phyloP scores from a whole-genome alignment of 1,140 invertebrate genomes.

The Ooceraea biroi region DNA sequence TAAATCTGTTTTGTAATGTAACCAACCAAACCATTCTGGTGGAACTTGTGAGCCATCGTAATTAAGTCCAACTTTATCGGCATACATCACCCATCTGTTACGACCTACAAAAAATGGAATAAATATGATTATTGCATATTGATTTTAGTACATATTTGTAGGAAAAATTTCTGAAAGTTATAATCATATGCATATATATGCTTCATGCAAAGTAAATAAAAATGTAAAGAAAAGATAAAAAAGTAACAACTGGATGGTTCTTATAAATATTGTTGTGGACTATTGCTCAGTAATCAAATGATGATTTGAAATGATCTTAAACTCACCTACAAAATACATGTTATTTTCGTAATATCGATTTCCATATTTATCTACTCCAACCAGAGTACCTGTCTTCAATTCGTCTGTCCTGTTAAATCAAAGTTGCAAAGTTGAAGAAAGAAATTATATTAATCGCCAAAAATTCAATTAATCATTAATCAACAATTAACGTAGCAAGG shows the following conservation, averaged over 20 bases:
- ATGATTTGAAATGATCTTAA: background rate
- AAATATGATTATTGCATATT: background rate
- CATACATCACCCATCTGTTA: conserved; percentile 98
- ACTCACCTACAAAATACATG: conserved; percentile 92
- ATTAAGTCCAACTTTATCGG: conserved; percentile 91
- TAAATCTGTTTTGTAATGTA: conserved; percentile 92
- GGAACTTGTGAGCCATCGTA: conserved; percentile 98
- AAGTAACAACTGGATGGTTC: background rate
- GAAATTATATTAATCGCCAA: conserved; percentile 35
- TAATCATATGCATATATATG: background rate
- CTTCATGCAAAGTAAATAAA: background rate
- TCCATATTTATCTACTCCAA: conserved; percentile 98
- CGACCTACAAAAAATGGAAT: conserved; percentile 87
- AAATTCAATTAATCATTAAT: conserved; percentile 35
- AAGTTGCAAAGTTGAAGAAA: conserved; percentile 70
- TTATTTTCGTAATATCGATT: conserved; percentile 99
- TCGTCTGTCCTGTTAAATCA: conserved; percentile 91
- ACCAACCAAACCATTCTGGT: conserved; percentile 96
- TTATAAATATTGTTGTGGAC: background rate
- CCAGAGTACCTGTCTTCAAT: conserved; percentile 93
- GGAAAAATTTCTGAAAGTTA: background rate
- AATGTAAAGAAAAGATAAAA: background rate
- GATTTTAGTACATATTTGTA: background rate
- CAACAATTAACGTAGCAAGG: conserved; percentile 59
- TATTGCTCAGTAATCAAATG: background rate